Conservation (phyloP, 2,113 vertebrate species). For the Colaptes auratus region DNA sequence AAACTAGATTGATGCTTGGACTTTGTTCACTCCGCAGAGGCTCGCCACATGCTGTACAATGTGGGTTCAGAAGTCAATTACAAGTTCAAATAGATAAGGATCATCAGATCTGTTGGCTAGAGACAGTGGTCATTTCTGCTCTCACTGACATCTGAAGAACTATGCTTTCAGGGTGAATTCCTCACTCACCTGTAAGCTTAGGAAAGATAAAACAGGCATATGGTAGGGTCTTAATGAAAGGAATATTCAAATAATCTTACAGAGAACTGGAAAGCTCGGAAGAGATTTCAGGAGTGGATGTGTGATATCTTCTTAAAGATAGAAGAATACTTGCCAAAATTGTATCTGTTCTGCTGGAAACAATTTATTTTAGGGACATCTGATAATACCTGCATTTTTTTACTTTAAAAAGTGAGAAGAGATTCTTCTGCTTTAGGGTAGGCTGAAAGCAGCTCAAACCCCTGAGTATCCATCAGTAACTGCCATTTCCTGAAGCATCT, state of each 20-base stretch:
- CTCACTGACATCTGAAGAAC: neutral
- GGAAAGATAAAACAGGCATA: neutral
- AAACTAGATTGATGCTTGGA: neutral
- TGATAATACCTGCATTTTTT: neutral
- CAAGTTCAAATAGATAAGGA: neutral
- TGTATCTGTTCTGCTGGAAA: neutral
- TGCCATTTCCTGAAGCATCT: neutral
- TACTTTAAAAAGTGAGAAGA: neutral
- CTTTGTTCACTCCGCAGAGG: neutral
- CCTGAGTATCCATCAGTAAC: neutral
- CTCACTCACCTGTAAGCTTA: neutral
- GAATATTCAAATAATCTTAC: neutral
- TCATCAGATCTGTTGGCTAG: neutral
- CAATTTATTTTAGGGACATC: neutral
- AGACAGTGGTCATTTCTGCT: neutral
- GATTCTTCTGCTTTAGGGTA: neutral
- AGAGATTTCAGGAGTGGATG: neutral
- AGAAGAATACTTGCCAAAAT: neutral
- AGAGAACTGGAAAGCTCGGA: neutral
- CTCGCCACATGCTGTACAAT: neutral
- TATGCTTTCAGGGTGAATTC: neutral
- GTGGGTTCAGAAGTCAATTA: neutral
- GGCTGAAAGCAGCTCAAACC: neutral
- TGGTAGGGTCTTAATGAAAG: neutral
- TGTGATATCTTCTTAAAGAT: neutral